Conservation (phyloP, 2,797 vertebrate genomes). For the Meda fulgida region DNA sequence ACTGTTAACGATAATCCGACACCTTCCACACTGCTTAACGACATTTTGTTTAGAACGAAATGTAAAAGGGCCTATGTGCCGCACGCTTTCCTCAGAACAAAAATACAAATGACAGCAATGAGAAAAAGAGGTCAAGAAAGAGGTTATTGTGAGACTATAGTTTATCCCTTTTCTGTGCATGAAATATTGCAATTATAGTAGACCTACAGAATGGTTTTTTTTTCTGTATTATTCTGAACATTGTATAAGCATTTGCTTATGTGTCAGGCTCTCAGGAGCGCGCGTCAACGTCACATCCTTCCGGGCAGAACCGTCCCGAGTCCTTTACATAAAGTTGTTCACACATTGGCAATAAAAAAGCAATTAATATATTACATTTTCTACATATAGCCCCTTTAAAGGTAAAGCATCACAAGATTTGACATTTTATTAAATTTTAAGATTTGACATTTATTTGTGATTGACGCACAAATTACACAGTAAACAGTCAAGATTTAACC, state of each 20-base stretch:
- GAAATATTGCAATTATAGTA: background rate
- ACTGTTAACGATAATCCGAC: background rate
- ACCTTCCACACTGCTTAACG: background rate
- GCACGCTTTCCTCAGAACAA: too few species aligned
- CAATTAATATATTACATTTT: background rate
- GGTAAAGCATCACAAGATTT: background rate
- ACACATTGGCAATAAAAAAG: background rate
- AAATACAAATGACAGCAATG: too few species aligned
- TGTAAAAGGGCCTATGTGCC: too few species aligned
- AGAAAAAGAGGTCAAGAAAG: too few species aligned
- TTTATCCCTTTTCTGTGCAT: too few species aligned
- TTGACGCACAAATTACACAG: background rate
- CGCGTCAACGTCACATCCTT: background rate
- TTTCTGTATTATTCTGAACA: background rate
- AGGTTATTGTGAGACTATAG: too few species aligned
- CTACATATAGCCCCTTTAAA: background rate
- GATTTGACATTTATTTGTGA: background rate
- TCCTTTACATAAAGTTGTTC: background rate
- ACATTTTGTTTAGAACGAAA: too few species aligned
- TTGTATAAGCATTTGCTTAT: background rate
- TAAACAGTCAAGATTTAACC: background rate
- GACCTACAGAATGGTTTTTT: background rate
- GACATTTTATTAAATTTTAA: too few species aligned
- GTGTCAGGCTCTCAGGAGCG: background rate
- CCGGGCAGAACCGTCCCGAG: background rate